These are phyloP conservation scores for Ophthalmolycus amberensis DNA, from an alignment of 2,113 vertebrate genomes.

Conservation along the genomic window DNA sequence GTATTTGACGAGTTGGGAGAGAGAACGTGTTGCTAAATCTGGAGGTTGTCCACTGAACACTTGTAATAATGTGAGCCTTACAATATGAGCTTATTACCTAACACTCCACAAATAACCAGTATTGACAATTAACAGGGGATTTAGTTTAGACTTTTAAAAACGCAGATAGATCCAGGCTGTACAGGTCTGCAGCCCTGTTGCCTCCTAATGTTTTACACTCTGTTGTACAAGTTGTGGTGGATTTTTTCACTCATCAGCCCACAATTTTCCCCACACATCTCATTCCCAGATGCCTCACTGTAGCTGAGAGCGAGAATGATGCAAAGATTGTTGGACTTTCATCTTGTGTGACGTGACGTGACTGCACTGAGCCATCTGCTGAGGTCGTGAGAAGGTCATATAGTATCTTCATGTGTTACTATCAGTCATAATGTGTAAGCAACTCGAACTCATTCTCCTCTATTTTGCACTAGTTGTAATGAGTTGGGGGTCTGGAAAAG, in stretches of 20 bases:
- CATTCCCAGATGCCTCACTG: constrained; percentile 56
- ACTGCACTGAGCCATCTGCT: constrained; percentile 36
- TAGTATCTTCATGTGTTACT: constrained; percentile 31
- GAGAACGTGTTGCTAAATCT: not conserved
- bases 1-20: not conserved
- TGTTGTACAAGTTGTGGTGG: constrained; percentile 25
- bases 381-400: constrained; percentile 64
- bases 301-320: constrained; percentile 66
- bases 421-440: constrained; percentile 49
- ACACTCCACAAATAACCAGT: not conserved
- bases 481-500: constrained; percentile 31
- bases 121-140: constrained; percentile 21
- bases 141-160: constrained; percentile 3
- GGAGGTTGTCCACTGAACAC: not conserved
- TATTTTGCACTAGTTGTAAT: constrained; percentile 20
- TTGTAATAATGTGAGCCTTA: not conserved
- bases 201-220: constrained; percentile 15
- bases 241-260: constrained; percentile 39
- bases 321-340: constrained; percentile 75
- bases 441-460: constrained; percentile 37
- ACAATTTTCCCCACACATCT: constrained; percentile 51
- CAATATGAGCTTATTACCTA: constrained; percentile 23
- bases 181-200: not conserved
- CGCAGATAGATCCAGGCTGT: not conserved
- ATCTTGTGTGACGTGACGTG: constrained; percentile 63